Evolutionary conservation across 2,888 invertebrate species (phyloP).

Genomic region (Germaria angustata): DNA sequence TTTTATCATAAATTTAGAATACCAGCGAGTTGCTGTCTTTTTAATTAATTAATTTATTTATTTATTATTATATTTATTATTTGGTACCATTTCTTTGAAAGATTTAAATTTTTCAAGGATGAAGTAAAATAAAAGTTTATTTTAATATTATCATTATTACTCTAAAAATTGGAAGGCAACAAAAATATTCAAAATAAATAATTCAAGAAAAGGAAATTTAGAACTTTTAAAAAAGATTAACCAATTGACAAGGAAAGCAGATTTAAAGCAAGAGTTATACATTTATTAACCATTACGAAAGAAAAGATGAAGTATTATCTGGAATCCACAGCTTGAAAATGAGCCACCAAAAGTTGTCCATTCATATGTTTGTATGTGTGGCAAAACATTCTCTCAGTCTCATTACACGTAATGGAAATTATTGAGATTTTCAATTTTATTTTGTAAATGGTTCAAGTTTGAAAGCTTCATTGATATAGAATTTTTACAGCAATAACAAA

Average conservation of each 20-base stretch:
- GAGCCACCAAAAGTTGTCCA: no score
- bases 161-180: conserved; percentile 27
- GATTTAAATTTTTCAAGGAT: background rate
- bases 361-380: no score
- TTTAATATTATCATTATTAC: conserved; percentile 8
- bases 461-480: no score
- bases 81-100: conserved; percentile 62
- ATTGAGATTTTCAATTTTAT: no score
- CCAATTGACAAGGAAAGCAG: conserved; percentile 31
- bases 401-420: no score
- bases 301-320: no score
- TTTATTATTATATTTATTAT: conserved; percentile 46
- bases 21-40: background rate
- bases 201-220: background rate
- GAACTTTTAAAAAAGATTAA: background rate
- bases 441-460: no score
- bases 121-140: conserved; percentile 15
- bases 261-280: conserved; percentile 33
- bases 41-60: background rate
- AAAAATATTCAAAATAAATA: conserved; percentile 51
- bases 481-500: no score
- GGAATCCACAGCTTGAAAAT: no score
- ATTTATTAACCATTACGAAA: conserved; percentile 17
- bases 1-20: conserved; percentile 36
- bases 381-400: no score